Evolutionary conservation across 2,888 invertebrate species (phyloP), one percentile per base, ranked within the genome.

Genomic region (Ypsolopha scabrella): DNA sequence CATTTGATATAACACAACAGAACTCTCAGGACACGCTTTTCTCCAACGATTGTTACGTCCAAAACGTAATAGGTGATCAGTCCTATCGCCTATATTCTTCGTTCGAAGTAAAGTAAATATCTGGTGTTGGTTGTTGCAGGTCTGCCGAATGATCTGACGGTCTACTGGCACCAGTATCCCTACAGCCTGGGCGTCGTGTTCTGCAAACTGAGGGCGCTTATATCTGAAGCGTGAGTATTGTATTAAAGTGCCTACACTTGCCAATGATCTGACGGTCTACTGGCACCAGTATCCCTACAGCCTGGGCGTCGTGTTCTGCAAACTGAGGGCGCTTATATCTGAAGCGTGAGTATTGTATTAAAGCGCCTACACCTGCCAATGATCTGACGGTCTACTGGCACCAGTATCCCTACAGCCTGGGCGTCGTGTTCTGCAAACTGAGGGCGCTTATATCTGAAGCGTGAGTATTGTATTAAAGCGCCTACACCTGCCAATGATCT

Each of bases 221-320:
- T 94, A 54, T 95, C 95, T 0, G 95, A 95, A 87, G 93, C 94
- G 95, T 95, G 75, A 92, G 93, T 90, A 67, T 52, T 50, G 13
- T 44, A 11, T 13, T 52, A 10, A 11, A 13, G 24, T 7, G 8
- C 3, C 2, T 43, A 43, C 43, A 1, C 2, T n/a, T 7, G 14
- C 11, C 8, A 8, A 43, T 67, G 96, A 97, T 71, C 87, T 96
- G 48, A 91, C 93, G 34, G 87, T 93, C 1, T 94, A 93, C 66
- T 95, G 95, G 95, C 94, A 95, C 71, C 94, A 94, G 74, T 95
- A 95, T 78, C 95, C 95, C 0, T 95, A 93, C 91, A 87, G 90
- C 52, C 88, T 96, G 53, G 96, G 96, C 0, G 88, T 92, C 54
- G 87, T 87, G 0, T 91, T 95, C 67, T 97, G 97, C 80, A 94